A percentile compares a stretch with the other conserved stretches of the same genome.
Evolutionary conservation across 2,797 vertebrate genomes (phyloP).

Genomic region (Anniella stebbinsi): DNA sequence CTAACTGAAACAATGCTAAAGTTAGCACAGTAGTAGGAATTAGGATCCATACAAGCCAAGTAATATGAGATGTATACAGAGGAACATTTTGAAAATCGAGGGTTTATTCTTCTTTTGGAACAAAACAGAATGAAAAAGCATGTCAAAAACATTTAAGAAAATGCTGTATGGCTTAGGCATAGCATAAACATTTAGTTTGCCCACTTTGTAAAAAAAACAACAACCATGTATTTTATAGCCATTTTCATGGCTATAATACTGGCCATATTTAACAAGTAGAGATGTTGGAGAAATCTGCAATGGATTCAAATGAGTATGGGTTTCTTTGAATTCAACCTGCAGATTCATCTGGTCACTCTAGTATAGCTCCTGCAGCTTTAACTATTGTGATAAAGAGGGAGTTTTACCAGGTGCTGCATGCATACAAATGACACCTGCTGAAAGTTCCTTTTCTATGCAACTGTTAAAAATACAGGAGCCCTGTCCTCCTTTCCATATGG

Average conservation of each 20-base stretch:
- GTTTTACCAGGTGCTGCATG: too few relatives aligned
- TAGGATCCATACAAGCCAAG: not conserved
- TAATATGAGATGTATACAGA: not conserved
- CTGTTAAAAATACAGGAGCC: too few relatives aligned
- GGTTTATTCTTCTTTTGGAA: not conserved
- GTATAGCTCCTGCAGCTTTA: too few relatives aligned
- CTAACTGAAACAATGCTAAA: not conserved
- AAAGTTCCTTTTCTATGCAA: too few relatives aligned
- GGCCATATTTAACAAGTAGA: not conserved
- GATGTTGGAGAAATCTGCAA: too few relatives aligned
- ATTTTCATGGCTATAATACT: not conserved
- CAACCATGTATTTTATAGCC: not conserved
- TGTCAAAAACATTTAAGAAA: not conserved
- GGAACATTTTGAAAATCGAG: not conserved
- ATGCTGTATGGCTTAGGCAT: too few relatives aligned
- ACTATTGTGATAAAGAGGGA: too few relatives aligned
- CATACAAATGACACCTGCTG: too few relatives aligned
- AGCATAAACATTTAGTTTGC: not conserved
- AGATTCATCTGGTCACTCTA: too few relatives aligned
- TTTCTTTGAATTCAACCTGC: too few relatives aligned
- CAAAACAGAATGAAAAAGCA: not conserved
- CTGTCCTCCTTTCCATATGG: too few relatives aligned
- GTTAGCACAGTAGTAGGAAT: not conserved
- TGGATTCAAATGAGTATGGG: too few relatives aligned
- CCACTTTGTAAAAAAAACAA: not conserved